A percentile compares a stretch with the other conserved stretches of the same genome.
Conservation (phyloP, 2,888 invertebrate species). For the Andrena bucephala region DNA sequence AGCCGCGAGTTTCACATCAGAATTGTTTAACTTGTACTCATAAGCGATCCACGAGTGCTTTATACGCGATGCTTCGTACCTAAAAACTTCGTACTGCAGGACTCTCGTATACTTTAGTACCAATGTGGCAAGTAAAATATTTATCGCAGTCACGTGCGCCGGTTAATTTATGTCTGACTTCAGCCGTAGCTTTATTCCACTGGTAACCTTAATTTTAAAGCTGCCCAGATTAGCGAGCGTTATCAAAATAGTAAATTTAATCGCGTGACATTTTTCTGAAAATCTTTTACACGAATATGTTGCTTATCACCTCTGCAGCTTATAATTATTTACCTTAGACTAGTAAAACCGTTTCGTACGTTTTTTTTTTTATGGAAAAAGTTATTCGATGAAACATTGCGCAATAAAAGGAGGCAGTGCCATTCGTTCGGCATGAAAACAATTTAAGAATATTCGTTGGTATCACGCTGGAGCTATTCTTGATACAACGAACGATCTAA, state of each 20-base stretch:
- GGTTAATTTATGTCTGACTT: constrained; percentile 65
- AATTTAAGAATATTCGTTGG: background rate
- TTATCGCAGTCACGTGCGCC: constrained; percentile 70
- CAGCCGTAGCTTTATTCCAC: constrained; percentile 59
- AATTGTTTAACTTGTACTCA: background rate
- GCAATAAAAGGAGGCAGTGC: background rate
- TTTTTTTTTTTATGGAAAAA: background rate
- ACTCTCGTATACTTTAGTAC: constrained; percentile 4
- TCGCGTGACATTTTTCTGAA: constrained; percentile 44
- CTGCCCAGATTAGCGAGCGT: constrained; percentile 47
- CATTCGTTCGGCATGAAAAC: background rate
- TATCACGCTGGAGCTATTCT: background rate
- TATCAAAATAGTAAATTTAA: constrained; percentile 65
- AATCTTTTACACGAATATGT: constrained; percentile 20
- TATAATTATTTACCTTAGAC: constrained; percentile 13
- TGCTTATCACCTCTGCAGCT: constrained; percentile 10
- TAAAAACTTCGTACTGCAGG: background rate
- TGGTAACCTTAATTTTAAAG: constrained; percentile 67
- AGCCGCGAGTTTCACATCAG: no score
- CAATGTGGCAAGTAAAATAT: constrained; percentile 52
- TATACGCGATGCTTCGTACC: background rate
- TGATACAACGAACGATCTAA: constrained; percentile 11
- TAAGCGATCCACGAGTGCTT: background rate
- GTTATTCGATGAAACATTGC: background rate
- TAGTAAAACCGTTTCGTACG: background rate